phyloP scores from a whole-genome alignment of 2,888 invertebrate species.

The Drosophila nr. medialis region DNA sequence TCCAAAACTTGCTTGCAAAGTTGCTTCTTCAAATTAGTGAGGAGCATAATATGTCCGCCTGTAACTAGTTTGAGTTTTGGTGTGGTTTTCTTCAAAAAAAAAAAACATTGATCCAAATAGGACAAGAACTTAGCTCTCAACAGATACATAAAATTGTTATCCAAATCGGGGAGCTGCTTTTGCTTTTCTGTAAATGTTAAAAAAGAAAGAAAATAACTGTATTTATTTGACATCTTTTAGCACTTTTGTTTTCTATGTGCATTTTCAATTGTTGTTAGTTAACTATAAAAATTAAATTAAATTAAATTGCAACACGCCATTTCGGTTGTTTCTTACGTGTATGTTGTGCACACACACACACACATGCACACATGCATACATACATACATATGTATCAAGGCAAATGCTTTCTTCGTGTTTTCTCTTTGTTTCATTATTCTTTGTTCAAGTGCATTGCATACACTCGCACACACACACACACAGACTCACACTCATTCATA shows the following conservation, averaged over 20 bases:
- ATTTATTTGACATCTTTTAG: background rate
- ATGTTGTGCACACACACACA: background rate
- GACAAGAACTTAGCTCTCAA: background rate
- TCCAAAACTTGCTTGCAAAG: background rate
- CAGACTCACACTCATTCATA: conserved; percentile 10
- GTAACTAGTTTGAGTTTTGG: background rate
- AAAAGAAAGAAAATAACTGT: background rate
- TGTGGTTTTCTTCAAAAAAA: too few species aligned
- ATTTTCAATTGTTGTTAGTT: conserved; percentile 12
- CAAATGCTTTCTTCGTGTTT: conserved; percentile 20
- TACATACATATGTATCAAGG: background rate
- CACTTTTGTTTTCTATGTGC: conserved; percentile 3
- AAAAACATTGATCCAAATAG: background rate
- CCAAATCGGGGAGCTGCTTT: background rate
- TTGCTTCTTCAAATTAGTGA: background rate
- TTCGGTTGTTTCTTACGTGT: conserved; percentile 14
- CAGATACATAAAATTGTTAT: background rate
- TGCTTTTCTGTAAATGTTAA: background rate
- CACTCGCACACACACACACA: background rate
- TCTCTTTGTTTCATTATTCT: conserved; percentile 46
- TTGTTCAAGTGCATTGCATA: conserved; percentile 54
- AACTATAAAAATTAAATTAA: conserved; percentile 23
- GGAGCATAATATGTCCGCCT: background rate
- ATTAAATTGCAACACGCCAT: conserved; percentile 39
- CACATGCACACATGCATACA: too few species aligned